Evolutionary conservation across 1,140 invertebrate genomes (phyloP).

Genomic region (Tachypleus tridentatus): DNA sequence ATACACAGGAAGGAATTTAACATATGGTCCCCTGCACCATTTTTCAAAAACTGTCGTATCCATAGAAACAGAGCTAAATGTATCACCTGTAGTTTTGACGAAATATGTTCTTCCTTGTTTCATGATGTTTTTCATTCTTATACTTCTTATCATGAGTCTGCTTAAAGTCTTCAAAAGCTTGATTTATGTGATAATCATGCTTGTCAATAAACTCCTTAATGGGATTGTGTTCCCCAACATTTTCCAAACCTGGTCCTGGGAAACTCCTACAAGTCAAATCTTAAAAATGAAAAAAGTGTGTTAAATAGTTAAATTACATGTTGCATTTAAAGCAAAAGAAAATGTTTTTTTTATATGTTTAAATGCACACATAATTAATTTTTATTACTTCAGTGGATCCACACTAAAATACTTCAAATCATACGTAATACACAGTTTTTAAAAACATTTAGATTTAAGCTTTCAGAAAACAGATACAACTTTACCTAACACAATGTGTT

Average conservation of each 20-base stretch:
- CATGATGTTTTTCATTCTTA: constrained; percentile 48
- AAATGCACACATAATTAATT: not conserved
- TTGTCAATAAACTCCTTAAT: constrained; percentile 78
- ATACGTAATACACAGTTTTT: too few relatives aligned
- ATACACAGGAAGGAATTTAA: constrained; percentile 1
- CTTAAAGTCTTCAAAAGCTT: constrained; percentile 65
- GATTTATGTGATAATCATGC: constrained; percentile 55
- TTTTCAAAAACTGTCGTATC: too few relatives aligned
- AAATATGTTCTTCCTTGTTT: constrained; percentile 61
- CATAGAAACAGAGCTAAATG: constrained; percentile 19
- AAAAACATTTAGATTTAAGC: too few relatives aligned
- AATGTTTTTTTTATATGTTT: not conserved
- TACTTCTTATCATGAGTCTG: constrained; percentile 60
- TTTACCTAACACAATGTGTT: too few relatives aligned
- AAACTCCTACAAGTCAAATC: constrained; percentile 62
- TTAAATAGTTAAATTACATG: not conserved
- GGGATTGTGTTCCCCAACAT: constrained; percentile 56
- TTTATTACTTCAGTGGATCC: too few relatives aligned
- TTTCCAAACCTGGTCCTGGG: constrained; percentile 68
- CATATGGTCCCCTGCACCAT: not conserved
- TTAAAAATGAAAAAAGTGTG: constrained; percentile 29
- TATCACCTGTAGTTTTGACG: constrained; percentile 75
- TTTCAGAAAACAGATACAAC: too few relatives aligned
- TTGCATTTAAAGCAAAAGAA: constrained; percentile 1
- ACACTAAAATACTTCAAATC: too few relatives aligned